Conservation (phyloP, 2,113 vertebrate genomes). For the Chrysochloris asiatica region DNA sequence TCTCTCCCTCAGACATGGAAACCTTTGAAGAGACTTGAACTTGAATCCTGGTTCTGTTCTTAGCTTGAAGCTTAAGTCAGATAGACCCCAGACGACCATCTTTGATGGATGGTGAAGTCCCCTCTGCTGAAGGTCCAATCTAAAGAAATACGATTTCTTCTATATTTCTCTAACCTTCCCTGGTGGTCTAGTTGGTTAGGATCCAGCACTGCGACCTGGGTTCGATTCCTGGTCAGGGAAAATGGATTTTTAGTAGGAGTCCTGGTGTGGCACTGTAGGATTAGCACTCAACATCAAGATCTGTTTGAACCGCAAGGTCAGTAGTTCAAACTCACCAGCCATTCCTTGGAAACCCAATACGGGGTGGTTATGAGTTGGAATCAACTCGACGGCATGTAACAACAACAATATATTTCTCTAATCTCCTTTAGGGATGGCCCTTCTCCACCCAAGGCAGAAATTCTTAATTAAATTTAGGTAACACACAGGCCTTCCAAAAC, state of each 20-base stretch:
- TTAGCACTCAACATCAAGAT: no score
- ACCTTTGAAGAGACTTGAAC: background rate
- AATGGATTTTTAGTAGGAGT: no score
- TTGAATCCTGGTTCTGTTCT: background rate
- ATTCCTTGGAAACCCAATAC: no score
- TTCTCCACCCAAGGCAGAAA: background rate
- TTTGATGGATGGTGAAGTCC: background rate
- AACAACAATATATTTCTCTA: conserved; percentile 32
- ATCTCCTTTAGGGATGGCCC: background rate
- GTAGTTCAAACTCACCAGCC: no score
- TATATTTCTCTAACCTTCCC: conserved; percentile 27
- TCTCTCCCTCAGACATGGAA: background rate
- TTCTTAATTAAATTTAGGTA: conserved; percentile 15
- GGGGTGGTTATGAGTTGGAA: no score
- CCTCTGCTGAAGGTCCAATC: background rate
- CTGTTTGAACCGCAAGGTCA: no score
- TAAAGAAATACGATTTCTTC: background rate
- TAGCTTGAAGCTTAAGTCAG: background rate
- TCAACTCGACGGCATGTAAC: no score
- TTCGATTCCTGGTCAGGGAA: no score
- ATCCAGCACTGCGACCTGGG: no score
- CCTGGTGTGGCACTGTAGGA: no score
- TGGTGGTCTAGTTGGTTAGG: background rate
- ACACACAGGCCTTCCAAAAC: background rate
- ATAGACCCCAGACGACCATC: background rate